Percentiles rank a stretch among this genome's conserved stretches.
phyloP scores from a whole-genome alignment of 1,140 invertebrate genomes.

The Papilio aristodemus region DNA sequence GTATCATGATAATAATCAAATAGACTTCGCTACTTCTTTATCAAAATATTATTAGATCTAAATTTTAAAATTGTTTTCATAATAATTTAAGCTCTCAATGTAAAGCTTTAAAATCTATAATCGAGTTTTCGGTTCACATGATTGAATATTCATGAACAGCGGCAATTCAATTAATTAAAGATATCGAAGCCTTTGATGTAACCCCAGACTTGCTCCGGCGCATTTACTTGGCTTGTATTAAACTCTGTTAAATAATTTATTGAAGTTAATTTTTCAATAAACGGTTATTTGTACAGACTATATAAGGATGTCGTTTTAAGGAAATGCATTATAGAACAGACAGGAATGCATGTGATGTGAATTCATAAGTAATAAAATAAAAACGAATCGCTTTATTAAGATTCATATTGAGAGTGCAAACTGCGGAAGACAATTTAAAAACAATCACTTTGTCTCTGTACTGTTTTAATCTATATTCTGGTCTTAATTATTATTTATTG shows the following conservation, averaged over 20 bases:
- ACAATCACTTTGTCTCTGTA: too few relatives aligned
- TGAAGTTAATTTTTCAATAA: not conserved
- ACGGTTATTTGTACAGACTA: not conserved
- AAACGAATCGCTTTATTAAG: not conserved
- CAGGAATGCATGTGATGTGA: not conserved
- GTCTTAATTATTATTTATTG: too few relatives aligned
- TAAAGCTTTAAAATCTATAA: not conserved
- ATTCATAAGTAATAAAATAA: not conserved
- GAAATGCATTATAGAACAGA: not conserved
- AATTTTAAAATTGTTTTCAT: not conserved
- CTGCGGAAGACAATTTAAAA: too few relatives aligned
- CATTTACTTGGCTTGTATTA: not conserved
- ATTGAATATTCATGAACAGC: conserved; percentile 16
- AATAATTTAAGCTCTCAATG: not conserved
- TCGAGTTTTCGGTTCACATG: not conserved
- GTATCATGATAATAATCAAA: not conserved
- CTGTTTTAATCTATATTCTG: too few relatives aligned
- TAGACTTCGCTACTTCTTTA: not conserved
- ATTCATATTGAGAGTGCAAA: too few relatives aligned
- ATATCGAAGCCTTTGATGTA: conserved; percentile 6
- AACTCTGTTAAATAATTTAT: conserved; percentile 18
- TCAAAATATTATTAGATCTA: not conserved
- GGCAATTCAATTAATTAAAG: conserved; percentile 13
- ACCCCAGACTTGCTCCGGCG: not conserved
- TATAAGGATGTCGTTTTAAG: conserved; percentile 8